Base-by-base conservation (phyloP, 2,113 vertebrate species). In the Misgurnus anguillicaudatus region DNA sequence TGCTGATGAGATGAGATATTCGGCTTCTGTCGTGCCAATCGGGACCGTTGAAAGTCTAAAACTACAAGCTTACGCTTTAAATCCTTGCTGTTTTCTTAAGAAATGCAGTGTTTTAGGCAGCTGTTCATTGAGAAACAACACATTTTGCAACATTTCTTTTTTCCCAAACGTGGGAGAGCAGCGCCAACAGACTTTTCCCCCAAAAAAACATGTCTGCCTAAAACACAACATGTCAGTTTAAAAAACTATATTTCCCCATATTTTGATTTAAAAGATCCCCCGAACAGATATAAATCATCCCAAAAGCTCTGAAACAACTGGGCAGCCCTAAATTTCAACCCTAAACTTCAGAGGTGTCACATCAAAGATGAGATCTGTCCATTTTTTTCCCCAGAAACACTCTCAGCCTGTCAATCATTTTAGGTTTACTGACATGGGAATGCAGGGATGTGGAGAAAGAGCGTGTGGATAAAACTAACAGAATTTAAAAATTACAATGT, bases 81-180 rank as follows among this genome's bases (percentile, higher is more conserved):
- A 38, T 57, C 70, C 9, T 39, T 39, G 36, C 41, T 58, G 38
- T 60, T 73, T 19, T 24, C 53, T 24, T 5, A 38, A 8, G 4
- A 73, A 58, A 58, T 73, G 21, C 19, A 21, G 36, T 16, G 42
- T 73, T 73, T 73, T 60, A 58, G 53, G 53, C 70, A 73, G 55
- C 53, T 42, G 53, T 39, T 73, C 53, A 73, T 42, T 73, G 70
- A 73, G 55, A 42, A 73, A 73, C 70, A 73, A 73, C 41, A 73
- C 42, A 73, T 58, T 72, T 58, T 73, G 38, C 58, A 73, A 55
- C 53, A 6, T 60, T 11, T 73, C 70, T 73, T 58, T 13, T 38
- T 38, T 42, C 57, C n/a, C 14, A n/a, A 73, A 47, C 48, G 47
- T 7, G n/a, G n/a, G n/a, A n/a, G n/a, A 58, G 69, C 69, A 41